Evolutionary conservation across 2,113 vertebrate genomes (phyloP).

Genomic region (Tachysurus vachellii): DNA sequence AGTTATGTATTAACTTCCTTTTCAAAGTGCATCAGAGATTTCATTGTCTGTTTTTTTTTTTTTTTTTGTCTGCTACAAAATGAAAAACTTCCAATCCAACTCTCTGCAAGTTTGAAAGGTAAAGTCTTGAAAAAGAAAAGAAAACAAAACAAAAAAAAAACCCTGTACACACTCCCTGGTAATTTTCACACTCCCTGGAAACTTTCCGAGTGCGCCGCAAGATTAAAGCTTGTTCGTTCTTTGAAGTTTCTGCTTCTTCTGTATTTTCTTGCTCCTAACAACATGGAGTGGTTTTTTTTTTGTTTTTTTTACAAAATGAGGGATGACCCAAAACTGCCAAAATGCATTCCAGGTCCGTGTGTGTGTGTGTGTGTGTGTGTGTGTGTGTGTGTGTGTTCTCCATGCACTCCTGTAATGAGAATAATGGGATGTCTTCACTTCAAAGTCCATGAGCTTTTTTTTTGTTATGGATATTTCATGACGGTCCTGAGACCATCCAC

Average conservation of each 20-base stretch:
- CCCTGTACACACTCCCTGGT: slow-evolving; percentile 52
- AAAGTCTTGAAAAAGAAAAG: slow-evolving; percentile 35
- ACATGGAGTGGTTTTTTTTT: slow-evolving; percentile 53
- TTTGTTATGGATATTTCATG: slow-evolving; percentile 48
- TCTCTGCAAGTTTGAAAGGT: slow-evolving; percentile 47
- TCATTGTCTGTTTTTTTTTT: slow-evolving; percentile 19
- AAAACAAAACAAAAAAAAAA: slow-evolving; percentile 14
- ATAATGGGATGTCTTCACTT: slow-evolving; percentile 39
- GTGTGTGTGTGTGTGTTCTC: neutral
- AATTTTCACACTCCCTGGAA: slow-evolving; percentile 60
- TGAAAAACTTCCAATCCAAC: slow-evolving; percentile 26
- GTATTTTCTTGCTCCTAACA: slow-evolving; percentile 60
- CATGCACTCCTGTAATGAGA: slow-evolving; percentile 41
- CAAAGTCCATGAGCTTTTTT: slow-evolving; percentile 46
- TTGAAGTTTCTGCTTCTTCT: slow-evolving; percentile 63
- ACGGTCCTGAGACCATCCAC: slow-evolving; percentile 28
- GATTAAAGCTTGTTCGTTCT: slow-evolving; percentile 71
- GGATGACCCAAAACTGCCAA: slow-evolving; percentile 70
- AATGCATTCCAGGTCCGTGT: slow-evolving; percentile 46
- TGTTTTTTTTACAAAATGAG: slow-evolving; percentile 43
- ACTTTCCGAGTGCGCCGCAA: slow-evolving; percentile 61
- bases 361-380: slow-evolving; percentile 13
- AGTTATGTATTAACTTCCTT: slow-evolving; percentile 24
- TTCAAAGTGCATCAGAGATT: slow-evolving; percentile 32
- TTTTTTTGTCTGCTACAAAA: neutral